phyloP scores from a whole-genome alignment of 2,797 vertebrate species.

The Muscicapa comitata region DNA sequence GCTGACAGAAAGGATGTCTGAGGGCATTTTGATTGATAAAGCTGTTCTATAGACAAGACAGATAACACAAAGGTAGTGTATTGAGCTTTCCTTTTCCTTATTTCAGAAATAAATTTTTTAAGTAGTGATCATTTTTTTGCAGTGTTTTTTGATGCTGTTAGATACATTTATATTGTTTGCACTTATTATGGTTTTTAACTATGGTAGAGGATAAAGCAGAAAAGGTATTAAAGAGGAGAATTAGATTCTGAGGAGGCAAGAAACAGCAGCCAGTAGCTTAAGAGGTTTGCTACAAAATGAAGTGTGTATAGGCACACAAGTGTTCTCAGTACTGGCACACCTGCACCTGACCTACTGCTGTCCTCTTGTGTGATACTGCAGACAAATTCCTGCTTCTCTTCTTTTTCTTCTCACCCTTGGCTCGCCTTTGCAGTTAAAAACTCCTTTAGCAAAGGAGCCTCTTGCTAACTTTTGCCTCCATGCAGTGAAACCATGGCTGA shows the following conservation, averaged over 20 bases:
- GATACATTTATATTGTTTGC: neutral
- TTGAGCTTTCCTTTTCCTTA: neutral
- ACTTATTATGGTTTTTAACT: neutral
- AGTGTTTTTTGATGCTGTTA: neutral
- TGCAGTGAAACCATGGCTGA: neutral
- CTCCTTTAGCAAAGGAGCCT: neutral
- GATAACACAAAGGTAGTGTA: neutral
- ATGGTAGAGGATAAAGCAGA: neutral
- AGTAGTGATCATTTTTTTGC: neutral
- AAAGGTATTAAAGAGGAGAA: neutral
- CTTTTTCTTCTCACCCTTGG: neutral
- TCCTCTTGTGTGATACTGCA: neutral
- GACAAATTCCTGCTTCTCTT: neutral
- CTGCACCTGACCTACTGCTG: neutral
- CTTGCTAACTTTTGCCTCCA: neutral
- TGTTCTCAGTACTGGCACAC: neutral
- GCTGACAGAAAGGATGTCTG: neutral
- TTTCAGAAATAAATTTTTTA: neutral
- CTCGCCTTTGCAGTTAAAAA: neutral
- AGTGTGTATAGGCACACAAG: neutral
- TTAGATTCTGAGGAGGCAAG: neutral
- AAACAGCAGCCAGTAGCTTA: neutral
- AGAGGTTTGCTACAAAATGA: neutral
- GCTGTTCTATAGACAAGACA: neutral
- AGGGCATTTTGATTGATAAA: neutral